Conservation (phyloP, 2,797 vertebrate species). For the Lycodopsis pacificus region DNA sequence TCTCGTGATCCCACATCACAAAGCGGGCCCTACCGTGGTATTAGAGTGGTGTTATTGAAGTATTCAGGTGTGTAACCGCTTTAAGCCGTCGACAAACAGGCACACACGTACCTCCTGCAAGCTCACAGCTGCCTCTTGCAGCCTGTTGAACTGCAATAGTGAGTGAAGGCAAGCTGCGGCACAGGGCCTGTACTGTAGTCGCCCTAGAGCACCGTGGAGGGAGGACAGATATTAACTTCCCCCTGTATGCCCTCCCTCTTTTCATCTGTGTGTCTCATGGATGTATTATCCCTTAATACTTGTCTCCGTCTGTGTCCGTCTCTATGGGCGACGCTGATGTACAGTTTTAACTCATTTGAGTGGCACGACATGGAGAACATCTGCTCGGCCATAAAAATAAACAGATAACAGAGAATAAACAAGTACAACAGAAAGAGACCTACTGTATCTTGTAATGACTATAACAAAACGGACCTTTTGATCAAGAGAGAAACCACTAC, state of each 20-base stretch:
- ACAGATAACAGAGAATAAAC: slow-evolving; percentile 1
- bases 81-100: slow-evolving; percentile 51
- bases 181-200: slow-evolving; percentile 32
- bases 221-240: slow-evolving; percentile 56
- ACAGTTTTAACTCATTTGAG: not conserved
- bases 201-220: slow-evolving; percentile 46
- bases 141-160: slow-evolving; percentile 55
- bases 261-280: not conserved
- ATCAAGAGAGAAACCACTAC: not conserved
- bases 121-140: slow-evolving; percentile 48
- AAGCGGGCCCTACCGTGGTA: slow-evolving; percentile 9
- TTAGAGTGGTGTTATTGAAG: slow-evolving; percentile 41
- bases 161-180: slow-evolving; percentile 46
- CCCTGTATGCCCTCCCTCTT: slow-evolving; percentile 17
- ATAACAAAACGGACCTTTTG: not conserved
- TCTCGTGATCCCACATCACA: slow-evolving; percentile 49
- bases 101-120: slow-evolving; percentile 41
- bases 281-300: slow-evolving; percentile 23
- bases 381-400: not conserved
- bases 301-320: slow-evolving; percentile 4
- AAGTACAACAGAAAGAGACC: not conserved
- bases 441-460: not conserved
- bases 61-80: slow-evolving; percentile 47
- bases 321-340: not conserved
- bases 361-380: slow-evolving; percentile 1